phyloP scores from a whole-genome alignment of 1,140 invertebrate species.

The Oedothorax gibbosus region DNA sequence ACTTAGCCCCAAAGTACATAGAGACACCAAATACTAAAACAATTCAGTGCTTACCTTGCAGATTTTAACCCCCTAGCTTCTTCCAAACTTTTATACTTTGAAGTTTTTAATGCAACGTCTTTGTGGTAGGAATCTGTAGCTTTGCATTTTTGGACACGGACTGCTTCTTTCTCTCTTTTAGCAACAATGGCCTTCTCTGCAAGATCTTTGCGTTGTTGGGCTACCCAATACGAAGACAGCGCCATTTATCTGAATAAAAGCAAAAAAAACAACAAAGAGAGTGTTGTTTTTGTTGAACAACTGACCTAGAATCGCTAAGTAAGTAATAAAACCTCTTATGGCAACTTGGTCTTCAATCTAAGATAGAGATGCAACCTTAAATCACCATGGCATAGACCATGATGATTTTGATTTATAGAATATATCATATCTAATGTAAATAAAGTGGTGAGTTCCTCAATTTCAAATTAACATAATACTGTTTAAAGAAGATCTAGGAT shows the following conservation, averaged over 20 bases:
- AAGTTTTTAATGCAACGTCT: constrained; percentile 23
- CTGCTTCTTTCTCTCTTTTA: constrained; percentile 51
- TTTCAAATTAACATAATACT: too few relatives aligned
- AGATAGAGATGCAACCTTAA: too few relatives aligned
- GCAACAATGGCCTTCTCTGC: constrained; percentile 52
- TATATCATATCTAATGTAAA: too few relatives aligned
- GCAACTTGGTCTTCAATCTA: too few relatives aligned
- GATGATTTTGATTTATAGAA: too few relatives aligned
- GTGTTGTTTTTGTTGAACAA: too few relatives aligned
- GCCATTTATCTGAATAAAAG: constrained; percentile 26
- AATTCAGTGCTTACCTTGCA: constrained; percentile 3
- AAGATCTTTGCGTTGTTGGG: constrained; percentile 51
- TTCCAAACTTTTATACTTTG: constrained; percentile 43
- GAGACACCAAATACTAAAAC: background rate
- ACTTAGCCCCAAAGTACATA: background rate
- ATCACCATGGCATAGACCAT: too few relatives aligned
- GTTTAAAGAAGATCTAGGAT: too few relatives aligned
- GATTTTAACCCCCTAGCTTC: constrained; percentile 7
- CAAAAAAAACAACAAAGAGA: too few relatives aligned
- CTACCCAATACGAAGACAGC: constrained; percentile 47
- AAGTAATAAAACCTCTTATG: too few relatives aligned
- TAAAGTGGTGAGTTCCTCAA: too few relatives aligned
- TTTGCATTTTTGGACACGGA: constrained; percentile 28
- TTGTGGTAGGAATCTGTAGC: constrained; percentile 29
- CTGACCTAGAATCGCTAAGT: too few relatives aligned